Evolutionary conservation across 2,797 vertebrate species (phyloP).

Genomic region (Centropyge bicolor): DNA sequence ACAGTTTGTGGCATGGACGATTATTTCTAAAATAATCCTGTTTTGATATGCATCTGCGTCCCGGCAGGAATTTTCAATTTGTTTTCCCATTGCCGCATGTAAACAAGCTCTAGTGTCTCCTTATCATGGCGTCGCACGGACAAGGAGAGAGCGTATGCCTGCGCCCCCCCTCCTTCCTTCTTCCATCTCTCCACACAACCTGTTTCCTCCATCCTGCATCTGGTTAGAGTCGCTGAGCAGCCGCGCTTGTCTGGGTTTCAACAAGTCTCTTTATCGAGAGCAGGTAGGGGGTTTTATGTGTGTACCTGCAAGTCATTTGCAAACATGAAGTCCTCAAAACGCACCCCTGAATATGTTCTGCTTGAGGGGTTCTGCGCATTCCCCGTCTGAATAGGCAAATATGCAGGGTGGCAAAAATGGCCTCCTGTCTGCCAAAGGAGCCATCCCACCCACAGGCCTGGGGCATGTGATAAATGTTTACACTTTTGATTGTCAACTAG

Average conservation of each 20-base stretch:
- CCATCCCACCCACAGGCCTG: slow-evolving; percentile 77
- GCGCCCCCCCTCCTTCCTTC: slow-evolving; percentile 43
- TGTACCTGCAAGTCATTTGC: slow-evolving; percentile 88
- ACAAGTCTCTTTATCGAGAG: slow-evolving; percentile 87
- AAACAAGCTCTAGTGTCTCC: slow-evolving; percentile 90
- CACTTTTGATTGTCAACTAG: slow-evolving; percentile 79
- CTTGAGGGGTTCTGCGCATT: slow-evolving; percentile 88
- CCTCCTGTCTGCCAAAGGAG: slow-evolving; percentile 81
- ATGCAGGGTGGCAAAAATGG: slow-evolving; percentile 84
- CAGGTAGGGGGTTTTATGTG: slow-evolving; percentile 84
- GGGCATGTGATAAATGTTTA: slow-evolving; percentile 86
- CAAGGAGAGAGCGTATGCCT: slow-evolving; percentile 79
- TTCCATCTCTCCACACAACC: slow-evolving; percentile 76
- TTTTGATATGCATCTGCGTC: slow-evolving; percentile 91
- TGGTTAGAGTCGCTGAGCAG: slow-evolving; percentile 77
- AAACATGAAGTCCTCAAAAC: slow-evolving; percentile 88
- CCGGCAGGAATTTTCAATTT: slow-evolving; percentile 90
- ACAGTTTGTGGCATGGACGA: slow-evolving; percentile 86
- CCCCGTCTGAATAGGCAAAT: slow-evolving; percentile 84
- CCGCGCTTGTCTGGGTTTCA: slow-evolving; percentile 86
- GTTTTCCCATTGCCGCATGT: slow-evolving; percentile 89
- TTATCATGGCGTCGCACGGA: slow-evolving; percentile 86
- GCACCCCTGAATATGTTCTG: slow-evolving; percentile 87
- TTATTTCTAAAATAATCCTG: slow-evolving; percentile 92
- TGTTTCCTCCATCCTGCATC: slow-evolving; percentile 76